phyloP scores from a whole-genome alignment of 2,888 invertebrate species.

The Neoscelio sp. region DNA sequence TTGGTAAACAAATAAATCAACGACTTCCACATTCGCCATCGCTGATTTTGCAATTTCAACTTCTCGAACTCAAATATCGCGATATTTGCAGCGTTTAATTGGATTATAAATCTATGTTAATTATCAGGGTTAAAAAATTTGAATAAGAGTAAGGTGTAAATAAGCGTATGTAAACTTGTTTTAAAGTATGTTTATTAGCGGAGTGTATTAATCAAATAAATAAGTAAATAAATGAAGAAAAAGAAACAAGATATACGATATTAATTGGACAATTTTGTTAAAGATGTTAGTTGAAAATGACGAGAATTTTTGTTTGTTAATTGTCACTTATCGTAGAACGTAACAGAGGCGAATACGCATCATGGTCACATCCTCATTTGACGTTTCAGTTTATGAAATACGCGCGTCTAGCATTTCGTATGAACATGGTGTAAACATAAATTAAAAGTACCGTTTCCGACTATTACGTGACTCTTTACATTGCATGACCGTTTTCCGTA shows the following conservation, averaged over 20 bases:
- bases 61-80: conserved; percentile 17
- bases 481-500: conserved; percentile 51
- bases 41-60: conserved; percentile 46
- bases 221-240: neutral
- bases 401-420: conserved; percentile 28
- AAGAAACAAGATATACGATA: no score
- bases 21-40: conserved; percentile 28
- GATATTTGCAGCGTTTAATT: conserved; percentile 26
- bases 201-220: neutral
- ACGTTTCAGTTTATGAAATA: conserved; percentile 46
- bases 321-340: conserved; percentile 1
- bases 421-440: conserved; percentile 48
- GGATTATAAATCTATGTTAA: conserved; percentile 22
- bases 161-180: no score
- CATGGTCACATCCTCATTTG: conserved; percentile 7
- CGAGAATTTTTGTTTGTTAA: no score
- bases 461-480: conserved; percentile 54
- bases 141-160: no score
- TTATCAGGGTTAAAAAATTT: neutral
- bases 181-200: no score
- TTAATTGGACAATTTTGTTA: no score
- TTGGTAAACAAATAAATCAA: conserved; percentile 63
- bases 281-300: no score
- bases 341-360: conserved; percentile 10
- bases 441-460: conserved; percentile 50